A percentile compares a stretch with the other conserved stretches of the same genome.
phyloP scores from a whole-genome alignment of 2,797 vertebrate species.

The Acanthurus leucopareius region DNA sequence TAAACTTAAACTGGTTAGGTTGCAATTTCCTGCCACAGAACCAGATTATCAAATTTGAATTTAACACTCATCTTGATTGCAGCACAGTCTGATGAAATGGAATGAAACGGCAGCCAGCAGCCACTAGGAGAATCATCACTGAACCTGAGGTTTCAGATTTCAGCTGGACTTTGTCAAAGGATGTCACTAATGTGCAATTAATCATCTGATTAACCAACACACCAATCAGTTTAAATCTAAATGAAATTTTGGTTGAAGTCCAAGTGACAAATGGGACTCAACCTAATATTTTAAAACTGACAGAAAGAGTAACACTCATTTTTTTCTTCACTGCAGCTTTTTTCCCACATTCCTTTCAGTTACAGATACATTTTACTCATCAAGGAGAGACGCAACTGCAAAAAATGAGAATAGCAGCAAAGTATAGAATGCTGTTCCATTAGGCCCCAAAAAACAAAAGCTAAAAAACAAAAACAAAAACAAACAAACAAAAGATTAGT shows the following conservation, averaged over 20 bases:
- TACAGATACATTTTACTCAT: too few species aligned
- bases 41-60: not conserved
- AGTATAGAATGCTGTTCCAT: too few species aligned
- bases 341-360: too few species aligned
- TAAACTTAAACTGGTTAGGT: not conserved
- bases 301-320: too few species aligned
- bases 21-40: not conserved
- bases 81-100: not conserved
- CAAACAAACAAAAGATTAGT: too few species aligned
- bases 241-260: not conserved
- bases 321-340: too few species aligned
- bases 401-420: too few species aligned
- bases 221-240: slow-evolving; percentile 18
- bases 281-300: not conserved
- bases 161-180: slow-evolving; percentile 9
- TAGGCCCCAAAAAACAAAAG: too few species aligned
- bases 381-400: too few species aligned
- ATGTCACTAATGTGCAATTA: slow-evolving; percentile 2
- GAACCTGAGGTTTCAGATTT: slow-evolving; percentile 23
- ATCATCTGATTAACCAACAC: slow-evolving; percentile 21
- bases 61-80: slow-evolving; percentile 1
- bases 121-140: not conserved
- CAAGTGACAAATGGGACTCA: slow-evolving; percentile 9
- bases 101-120: slow-evolving; percentile 17
- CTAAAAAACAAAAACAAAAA: too few species aligned